A percentile compares a stretch with the other conserved stretches of the same genome.
phyloP scores from a whole-genome alignment of 2,113 vertebrate genomes.

The Hepsetus odoe region DNA sequence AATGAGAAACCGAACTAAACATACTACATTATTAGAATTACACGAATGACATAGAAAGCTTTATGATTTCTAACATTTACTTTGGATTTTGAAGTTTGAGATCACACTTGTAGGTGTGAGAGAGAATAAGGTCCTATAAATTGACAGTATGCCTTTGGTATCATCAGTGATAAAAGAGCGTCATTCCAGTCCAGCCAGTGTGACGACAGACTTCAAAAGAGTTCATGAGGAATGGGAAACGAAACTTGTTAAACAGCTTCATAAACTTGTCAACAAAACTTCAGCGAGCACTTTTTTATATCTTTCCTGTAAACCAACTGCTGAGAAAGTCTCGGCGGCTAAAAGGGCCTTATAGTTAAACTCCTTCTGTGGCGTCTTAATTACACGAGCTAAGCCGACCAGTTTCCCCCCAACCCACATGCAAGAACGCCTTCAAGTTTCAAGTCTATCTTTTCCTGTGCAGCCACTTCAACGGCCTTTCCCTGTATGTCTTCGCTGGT shows the following conservation, averaged over 20 bases:
- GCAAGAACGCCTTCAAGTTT: neutral
- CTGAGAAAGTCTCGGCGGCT: neutral
- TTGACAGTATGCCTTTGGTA: neutral
- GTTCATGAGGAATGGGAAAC: constrained; percentile 35
- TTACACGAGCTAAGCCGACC: neutral
- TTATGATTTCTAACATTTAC: no score
- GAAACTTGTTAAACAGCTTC: constrained; percentile 2
- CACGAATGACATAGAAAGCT: no score
- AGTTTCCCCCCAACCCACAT: neutral
- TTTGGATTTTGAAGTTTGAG: no score
- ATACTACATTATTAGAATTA: no score
- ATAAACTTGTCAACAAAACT: constrained; percentile 26
- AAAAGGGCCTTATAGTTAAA: neutral
- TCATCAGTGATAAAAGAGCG: neutral
- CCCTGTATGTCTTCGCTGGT: neutral
- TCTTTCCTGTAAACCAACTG: neutral
- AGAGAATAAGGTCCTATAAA: neutral
- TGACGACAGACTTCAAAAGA: neutral
- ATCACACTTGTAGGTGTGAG: no score
- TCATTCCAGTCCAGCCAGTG: constrained; percentile 6
- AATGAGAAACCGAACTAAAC: no score
- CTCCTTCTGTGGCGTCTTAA: constrained; percentile 2
- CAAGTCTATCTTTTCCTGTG: neutral
- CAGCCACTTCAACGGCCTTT: neutral
- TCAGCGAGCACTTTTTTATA: constrained; percentile 23